These are phyloP conservation scores for Plecotus auritus DNA, from an alignment of 2,113 vertebrate genomes.

Conservation along the genomic window DNA sequence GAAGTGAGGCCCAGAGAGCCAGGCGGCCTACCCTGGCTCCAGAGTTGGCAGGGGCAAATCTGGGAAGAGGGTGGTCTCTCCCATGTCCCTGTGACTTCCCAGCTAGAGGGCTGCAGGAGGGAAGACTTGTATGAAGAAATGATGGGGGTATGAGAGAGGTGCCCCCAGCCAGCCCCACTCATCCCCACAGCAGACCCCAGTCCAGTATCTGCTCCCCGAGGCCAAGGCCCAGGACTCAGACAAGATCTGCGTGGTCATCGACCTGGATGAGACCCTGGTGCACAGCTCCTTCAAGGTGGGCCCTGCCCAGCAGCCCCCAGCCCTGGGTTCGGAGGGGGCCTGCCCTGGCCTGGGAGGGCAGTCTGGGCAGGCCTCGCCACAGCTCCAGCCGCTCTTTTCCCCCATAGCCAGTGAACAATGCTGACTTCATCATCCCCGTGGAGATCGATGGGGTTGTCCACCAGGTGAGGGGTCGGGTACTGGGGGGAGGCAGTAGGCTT, in stretches of 20 bases:
- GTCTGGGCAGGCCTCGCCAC: background rate
- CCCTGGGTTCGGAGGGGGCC: background rate
- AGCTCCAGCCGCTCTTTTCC: background rate
- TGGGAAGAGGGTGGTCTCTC: background rate
- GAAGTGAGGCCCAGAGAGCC: background rate
- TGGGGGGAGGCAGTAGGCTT: background rate
- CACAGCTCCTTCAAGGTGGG: slow-evolving; percentile 83
- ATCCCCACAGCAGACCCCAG: slow-evolving; percentile 60
- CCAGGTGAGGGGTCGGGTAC: slow-evolving; percentile 82
- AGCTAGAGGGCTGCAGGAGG: background rate
- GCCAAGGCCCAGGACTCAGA: slow-evolving; percentile 76
- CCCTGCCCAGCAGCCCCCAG: background rate
- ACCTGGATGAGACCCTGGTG: slow-evolving; percentile 81
- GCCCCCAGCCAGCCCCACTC: background rate
- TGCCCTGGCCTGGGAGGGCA: background rate
- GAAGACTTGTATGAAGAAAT: background rate
- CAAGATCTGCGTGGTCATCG: slow-evolving; percentile 82
- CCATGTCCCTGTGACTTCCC: background rate
- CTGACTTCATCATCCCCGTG: slow-evolving; percentile 96
- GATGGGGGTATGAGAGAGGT: background rate
- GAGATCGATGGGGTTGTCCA: slow-evolving; percentile 93
- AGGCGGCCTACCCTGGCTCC: background rate
- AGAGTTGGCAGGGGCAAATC: background rate
- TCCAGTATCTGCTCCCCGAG: slow-evolving; percentile 78
- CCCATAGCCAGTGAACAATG: slow-evolving; percentile 91